These are phyloP conservation scores for Drosophila prosaltans DNA, from an alignment of 1,140 invertebrate genomes.

Conservation along the genomic window DNA sequence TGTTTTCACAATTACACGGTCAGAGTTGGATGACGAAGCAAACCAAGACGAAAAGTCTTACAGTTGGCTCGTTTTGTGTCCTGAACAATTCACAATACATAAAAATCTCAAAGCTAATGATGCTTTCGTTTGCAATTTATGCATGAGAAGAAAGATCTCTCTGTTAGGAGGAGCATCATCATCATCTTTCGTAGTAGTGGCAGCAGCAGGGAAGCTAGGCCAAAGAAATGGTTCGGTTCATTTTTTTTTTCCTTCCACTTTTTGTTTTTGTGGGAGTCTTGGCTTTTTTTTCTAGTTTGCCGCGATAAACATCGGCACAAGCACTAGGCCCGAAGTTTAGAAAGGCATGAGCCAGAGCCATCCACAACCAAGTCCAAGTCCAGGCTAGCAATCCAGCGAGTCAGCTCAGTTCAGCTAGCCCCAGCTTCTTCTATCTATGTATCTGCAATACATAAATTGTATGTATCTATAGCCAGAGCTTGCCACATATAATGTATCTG, in stretches of 20 bases:
- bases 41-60: constrained; percentile 2
- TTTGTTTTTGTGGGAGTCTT: constrained; percentile 50
- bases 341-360: constrained; percentile 67
- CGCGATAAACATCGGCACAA: constrained; percentile 68
- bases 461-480: constrained; percentile 53
- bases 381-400: constrained; percentile 27
- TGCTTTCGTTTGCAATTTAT: constrained; percentile 73
- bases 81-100: constrained; percentile 61
- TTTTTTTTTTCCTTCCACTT: constrained; percentile 18
- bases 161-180: constrained; percentile 3
- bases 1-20: constrained; percentile 74
- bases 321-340: constrained; percentile 72
- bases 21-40: constrained; percentile 14
- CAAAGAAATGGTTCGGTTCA: constrained; percentile 66
- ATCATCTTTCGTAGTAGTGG: neutral
- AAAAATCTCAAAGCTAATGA: constrained; percentile 76
- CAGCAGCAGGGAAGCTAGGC: constrained; percentile 43
- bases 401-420: constrained; percentile 6
- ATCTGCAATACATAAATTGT: constrained; percentile 69
- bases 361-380: constrained; percentile 34
- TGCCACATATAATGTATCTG: constrained; percentile 64
- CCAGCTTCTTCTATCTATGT: constrained; percentile 61
- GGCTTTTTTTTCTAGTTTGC: constrained; percentile 29
- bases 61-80: constrained; percentile 34
- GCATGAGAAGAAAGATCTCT: constrained; percentile 73